Conservation (phyloP, 2,797 vertebrate genomes). For the Enteromius paludinosus region DNA sequence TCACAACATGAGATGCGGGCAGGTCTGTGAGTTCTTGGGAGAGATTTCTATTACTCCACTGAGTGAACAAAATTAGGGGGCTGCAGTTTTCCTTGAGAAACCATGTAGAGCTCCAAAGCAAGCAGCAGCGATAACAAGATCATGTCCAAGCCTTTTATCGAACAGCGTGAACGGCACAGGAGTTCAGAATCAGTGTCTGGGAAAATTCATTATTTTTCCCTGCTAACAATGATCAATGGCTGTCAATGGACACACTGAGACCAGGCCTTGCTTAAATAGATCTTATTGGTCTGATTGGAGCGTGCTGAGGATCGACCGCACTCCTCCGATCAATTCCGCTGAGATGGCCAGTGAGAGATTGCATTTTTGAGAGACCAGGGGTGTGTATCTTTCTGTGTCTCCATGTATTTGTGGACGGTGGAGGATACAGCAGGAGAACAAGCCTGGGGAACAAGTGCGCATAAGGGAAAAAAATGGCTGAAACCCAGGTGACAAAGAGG, state of each 20-base stretch:
- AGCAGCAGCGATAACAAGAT: slow-evolving; percentile 37
- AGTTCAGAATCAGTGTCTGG: slow-evolving; percentile 39
- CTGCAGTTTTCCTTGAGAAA: slow-evolving; percentile 33
- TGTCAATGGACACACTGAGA: slow-evolving; percentile 56
- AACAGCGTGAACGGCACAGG: slow-evolving; percentile 14
- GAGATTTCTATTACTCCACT: slow-evolving; percentile 26
- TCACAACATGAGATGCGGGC: slow-evolving; percentile 21
- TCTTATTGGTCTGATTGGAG: slow-evolving; percentile 45
- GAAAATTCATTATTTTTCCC: slow-evolving; percentile 54
- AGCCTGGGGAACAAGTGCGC: slow-evolving; percentile 23
- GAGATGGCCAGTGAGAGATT: slow-evolving; percentile 55
- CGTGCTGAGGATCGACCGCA: slow-evolving; percentile 45
- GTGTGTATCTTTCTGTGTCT: slow-evolving; percentile 20
- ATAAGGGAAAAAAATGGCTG: slow-evolving; percentile 12
- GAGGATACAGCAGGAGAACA: slow-evolving; percentile 5
- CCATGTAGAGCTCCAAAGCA: slow-evolving; percentile 25
- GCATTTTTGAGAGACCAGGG: slow-evolving; percentile 33
- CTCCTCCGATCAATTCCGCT: slow-evolving; percentile 52
- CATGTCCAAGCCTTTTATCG: slow-evolving; percentile 38
- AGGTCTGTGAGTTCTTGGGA: neutral
- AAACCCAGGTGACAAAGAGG: slow-evolving; percentile 73
- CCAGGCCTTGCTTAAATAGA: slow-evolving; percentile 46
- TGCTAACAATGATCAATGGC: slow-evolving; percentile 57
- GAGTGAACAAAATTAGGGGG: slow-evolving; percentile 25
- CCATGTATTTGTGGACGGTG: neutral